Evolutionary conservation across 2,797 vertebrate species (phyloP), one percentile per base, ranked within the genome.

Genomic region (Amniataba percoides): DNA sequence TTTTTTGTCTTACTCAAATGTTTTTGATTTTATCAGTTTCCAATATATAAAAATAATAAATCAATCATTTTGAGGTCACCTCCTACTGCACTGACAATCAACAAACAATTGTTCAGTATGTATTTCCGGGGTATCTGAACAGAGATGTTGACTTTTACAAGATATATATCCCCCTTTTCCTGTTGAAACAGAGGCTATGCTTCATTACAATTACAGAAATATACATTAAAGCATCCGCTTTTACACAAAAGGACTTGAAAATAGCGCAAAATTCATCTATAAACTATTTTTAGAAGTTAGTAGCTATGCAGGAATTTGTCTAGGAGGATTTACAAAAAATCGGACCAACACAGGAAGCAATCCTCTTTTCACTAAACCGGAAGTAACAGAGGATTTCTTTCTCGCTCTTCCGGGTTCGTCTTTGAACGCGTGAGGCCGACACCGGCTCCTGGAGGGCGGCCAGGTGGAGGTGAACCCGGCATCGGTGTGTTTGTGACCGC

Each of bases 111-210:
- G 0, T 21, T 40, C 5, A 27, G 9, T 18, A 18, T 48, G 48
- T 36, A 64, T 62, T 86, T 88, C 73, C 81, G 81, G 78, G 19
- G 27, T 70, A 42, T 43, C 15, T 2, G 5, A 31, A 4, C 77
- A 77, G n/a, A 71, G 71, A 66, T 58, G 11, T 21, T 51, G 11
- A 36, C 13, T 8, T 40, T 0, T 0, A 61, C 46, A 81, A 85
- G 71, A 87, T 45, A 60, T 0, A 31, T 71, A 81, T 62, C 82
- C 3, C 2, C 5, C 8, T 40, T 21, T 45, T 57, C 21, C 21
- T 46, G 1, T 23, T 0, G 18, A 7, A 18, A 16, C 10, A 42
- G n/a, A 40, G 15, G 1, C 31, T 14, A 10, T 13, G 3, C 25
- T 16, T 19, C 21, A 42, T 36, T 0, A 36, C 49, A 49, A 21